Percentiles rank a stretch among this genome's conserved stretches.
Evolutionary conservation across 2,113 vertebrate species (phyloP).

Genomic region (Dromaius novaehollandiae): DNA sequence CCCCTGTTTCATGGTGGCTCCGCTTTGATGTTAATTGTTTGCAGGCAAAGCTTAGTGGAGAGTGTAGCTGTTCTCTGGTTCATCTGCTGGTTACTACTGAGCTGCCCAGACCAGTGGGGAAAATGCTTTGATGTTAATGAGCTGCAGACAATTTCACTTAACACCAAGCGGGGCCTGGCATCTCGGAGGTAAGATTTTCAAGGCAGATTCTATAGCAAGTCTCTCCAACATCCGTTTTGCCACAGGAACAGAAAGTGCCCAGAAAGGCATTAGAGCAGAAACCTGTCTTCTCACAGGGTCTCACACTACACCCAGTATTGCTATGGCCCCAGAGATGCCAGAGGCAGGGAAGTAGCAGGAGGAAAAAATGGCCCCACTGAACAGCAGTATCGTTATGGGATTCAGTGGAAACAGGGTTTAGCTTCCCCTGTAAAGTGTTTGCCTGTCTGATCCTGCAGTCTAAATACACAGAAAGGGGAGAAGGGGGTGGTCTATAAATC

Average conservation of each 20-base stretch:
- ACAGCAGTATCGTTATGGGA: fast-evolving
- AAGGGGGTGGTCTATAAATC: background rate
- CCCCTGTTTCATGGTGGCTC: slow-evolving; percentile 7
- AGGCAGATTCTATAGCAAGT: slow-evolving; percentile 28
- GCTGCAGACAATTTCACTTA: slow-evolving; percentile 61
- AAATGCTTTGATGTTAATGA: slow-evolving; percentile 70
- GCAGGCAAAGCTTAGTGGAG: slow-evolving; percentile 32
- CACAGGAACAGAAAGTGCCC: background rate
- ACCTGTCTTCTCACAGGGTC: background rate
- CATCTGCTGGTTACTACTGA: slow-evolving; percentile 31
- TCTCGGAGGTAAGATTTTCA: slow-evolving; percentile 26
- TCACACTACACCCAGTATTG: background rate
- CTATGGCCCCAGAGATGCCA: background rate
- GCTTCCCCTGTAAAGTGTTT: background rate
- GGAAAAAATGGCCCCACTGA: background rate
- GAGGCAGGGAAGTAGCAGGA: background rate
- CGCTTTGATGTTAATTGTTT: slow-evolving; percentile 68
- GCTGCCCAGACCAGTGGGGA: slow-evolving; percentile 10
- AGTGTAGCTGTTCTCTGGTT: background rate
- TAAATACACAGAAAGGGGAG: background rate
- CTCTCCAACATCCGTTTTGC: slow-evolving; percentile 30
- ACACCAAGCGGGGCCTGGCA: background rate
- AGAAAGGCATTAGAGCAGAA: background rate
- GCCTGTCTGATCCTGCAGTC: background rate
- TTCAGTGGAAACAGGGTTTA: background rate